A percentile compares a stretch with the other conserved stretches of the same genome.
Evolutionary conservation across 2,113 vertebrate species (phyloP).

Genomic region (Campylomormyrus tamandua): DNA sequence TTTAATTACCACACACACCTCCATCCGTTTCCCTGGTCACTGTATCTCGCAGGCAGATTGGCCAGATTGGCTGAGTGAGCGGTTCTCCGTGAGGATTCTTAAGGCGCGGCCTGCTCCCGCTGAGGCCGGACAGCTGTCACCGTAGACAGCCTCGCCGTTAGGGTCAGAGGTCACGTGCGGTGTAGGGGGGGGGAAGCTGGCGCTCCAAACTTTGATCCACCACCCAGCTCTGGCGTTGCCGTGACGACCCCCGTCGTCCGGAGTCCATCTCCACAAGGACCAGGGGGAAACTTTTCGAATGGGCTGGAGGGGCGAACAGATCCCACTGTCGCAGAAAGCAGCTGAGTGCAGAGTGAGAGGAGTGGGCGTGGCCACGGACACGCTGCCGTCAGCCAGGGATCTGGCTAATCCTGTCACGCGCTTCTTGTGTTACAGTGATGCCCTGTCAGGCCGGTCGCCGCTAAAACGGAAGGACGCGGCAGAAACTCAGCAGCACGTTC

Average conservation of each 20-base stretch:
- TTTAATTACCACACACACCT: background rate
- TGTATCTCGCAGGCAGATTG: background rate
- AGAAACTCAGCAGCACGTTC: background rate
- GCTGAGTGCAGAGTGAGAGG: background rate
- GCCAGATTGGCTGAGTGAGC: background rate
- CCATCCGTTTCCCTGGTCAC: background rate
- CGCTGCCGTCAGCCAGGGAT: background rate
- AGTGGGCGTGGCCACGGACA: background rate
- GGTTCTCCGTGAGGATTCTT: background rate
- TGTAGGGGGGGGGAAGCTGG: background rate
- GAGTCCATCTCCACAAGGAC: background rate
- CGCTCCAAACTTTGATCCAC: background rate
- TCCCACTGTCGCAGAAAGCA: background rate
- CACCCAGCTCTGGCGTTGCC: background rate
- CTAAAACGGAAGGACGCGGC: background rate
- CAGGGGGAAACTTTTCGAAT: background rate
- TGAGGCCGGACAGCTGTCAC: background rate
- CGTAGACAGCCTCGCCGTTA: background rate
- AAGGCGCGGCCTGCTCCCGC: background rate
- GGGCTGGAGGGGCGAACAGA: background rate
- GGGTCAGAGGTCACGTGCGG: background rate
- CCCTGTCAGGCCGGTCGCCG: background rate
- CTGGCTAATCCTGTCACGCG: background rate
- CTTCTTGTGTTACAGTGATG: background rate
- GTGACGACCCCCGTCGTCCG: background rate